Conservation (phyloP, 2,888 invertebrate genomes). For the Drosophila demipolita region DNA sequence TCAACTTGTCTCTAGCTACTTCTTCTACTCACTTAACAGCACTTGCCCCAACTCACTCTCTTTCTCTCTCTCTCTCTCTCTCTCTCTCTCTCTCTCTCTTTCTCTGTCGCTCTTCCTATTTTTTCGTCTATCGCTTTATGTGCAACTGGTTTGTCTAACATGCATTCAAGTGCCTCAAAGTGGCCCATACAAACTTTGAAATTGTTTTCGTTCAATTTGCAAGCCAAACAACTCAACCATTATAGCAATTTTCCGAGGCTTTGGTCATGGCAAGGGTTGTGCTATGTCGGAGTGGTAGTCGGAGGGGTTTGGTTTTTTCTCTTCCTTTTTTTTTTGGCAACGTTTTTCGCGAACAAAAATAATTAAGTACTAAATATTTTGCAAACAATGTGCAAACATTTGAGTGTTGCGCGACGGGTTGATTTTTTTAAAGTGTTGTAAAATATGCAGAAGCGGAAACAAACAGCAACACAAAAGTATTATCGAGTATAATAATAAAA, state of each 20-base stretch:
- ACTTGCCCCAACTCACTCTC: background rate
- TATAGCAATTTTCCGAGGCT: conserved; percentile 56
- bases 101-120: background rate
- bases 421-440: background rate
- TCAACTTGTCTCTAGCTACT: conserved; percentile 26
- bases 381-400: background rate
- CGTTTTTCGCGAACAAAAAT: conserved; percentile 30
- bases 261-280: background rate
- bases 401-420: too few species aligned
- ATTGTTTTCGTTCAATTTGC: conserved; percentile 78
- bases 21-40: conserved; percentile 9
- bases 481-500: background rate
- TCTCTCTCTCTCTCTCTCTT: background rate
- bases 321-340: conserved; percentile 1
- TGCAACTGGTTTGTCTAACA: conserved; percentile 45
- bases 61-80: background rate
- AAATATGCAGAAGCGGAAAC: background rate
- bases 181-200: conserved; percentile 68
- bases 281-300: background rate
- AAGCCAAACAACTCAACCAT: conserved; percentile 73
- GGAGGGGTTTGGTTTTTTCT: background rate
- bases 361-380: conserved; percentile 26
- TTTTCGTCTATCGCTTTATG: conserved; percentile 3
- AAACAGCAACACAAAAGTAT: background rate
- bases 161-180: conserved; percentile 62